Conservation (phyloP, 2,888 invertebrate genomes). For the Chrysina gloriosa region DNA sequence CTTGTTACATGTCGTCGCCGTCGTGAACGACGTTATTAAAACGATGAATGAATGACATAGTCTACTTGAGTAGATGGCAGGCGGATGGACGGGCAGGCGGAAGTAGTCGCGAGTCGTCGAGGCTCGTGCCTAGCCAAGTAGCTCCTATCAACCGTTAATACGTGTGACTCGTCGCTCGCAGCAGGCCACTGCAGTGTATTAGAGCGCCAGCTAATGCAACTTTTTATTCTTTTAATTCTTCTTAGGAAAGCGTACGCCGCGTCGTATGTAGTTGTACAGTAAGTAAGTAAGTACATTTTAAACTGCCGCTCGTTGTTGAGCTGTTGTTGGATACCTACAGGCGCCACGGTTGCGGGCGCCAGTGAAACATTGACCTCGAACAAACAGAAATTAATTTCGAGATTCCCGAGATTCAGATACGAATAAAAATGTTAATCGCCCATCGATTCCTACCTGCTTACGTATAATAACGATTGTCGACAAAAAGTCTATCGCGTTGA, state of each 20-base stretch:
- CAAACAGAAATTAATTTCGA: constrained; percentile 51
- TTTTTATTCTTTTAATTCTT: constrained; percentile 37
- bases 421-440: constrained; percentile 39
- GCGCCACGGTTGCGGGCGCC: constrained; percentile 53
- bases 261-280: not conserved
- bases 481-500: no score
- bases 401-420: constrained; percentile 39
- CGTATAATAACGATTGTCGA: no score
- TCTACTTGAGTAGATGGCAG: constrained; percentile 42
- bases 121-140: constrained; percentile 46
- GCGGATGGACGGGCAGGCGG: constrained; percentile 44
- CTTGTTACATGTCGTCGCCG: not conserved
- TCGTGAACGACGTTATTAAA: constrained; percentile 23
- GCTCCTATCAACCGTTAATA: constrained; percentile 17
- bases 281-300: constrained; percentile 33
- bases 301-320: constrained; percentile 20
- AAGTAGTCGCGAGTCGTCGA: constrained; percentile 38
- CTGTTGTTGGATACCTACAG: constrained; percentile 41
- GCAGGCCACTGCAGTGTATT: no score
- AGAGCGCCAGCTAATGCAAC: constrained; percentile 15
- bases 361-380: constrained; percentile 53
- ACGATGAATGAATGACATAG: constrained; percentile 44
- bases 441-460: no score
- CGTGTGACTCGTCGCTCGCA: no score
- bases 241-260: not conserved